Conservation (phyloP, 1,140 invertebrate species). For the Riptortus pedestris region DNA sequence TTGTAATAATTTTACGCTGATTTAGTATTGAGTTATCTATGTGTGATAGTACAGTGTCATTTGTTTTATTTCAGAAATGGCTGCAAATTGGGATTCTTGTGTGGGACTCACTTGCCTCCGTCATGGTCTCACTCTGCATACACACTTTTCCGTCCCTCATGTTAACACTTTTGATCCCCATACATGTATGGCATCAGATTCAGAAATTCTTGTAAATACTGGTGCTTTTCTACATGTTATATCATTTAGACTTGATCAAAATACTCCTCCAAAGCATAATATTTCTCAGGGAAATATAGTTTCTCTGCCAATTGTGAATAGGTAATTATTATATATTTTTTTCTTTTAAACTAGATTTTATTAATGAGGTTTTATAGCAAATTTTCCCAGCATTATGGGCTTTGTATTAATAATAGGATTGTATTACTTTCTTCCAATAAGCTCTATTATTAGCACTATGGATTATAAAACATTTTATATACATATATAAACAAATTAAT, state of each 20-base stretch:
- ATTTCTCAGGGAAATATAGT: neutral
- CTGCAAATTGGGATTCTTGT: constrained; percentile 48
- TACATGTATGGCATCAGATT: constrained; percentile 12
- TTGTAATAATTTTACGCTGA: too few species aligned
- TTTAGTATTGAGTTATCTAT: too few species aligned
- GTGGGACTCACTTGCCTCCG: constrained; percentile 49
- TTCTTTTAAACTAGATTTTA: too few species aligned
- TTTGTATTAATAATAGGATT: too few species aligned
- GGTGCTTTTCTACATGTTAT: constrained; percentile 56
- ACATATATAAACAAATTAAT: too few species aligned
- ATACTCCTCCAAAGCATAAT: neutral
- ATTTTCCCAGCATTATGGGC: too few species aligned
- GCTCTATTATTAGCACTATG: too few species aligned
- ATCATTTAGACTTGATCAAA: constrained; percentile 39
- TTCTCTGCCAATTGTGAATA: constrained; percentile 20
- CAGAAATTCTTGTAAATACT: constrained; percentile 53
- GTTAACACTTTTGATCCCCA: constrained; percentile 19
- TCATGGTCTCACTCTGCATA: constrained; percentile 58
- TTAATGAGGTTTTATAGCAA: too few species aligned
- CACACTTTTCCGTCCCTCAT: constrained; percentile 53
- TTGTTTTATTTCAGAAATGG: constrained; percentile 39
- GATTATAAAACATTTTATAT: too few species aligned
- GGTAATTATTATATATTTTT: constrained; percentile 16
- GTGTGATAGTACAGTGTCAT: too few species aligned
- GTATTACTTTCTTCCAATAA: too few species aligned